phyloP scores from a whole-genome alignment of 2,888 invertebrate genomes.

The Coremacera marginata region DNA sequence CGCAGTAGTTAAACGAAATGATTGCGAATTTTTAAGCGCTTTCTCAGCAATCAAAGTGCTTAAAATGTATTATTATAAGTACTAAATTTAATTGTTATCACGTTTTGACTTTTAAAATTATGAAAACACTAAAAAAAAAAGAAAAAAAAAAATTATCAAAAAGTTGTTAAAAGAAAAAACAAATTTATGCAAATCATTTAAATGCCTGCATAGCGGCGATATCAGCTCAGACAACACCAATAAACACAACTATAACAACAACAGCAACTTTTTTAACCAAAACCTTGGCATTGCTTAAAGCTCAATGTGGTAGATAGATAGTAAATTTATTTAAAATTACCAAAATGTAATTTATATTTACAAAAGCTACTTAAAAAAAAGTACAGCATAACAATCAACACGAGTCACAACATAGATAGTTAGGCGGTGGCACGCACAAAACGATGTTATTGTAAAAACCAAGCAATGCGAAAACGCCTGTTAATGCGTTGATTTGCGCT shows the following conservation, averaged over 20 bases:
- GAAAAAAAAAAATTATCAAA: not conserved
- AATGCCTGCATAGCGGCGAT: not conserved
- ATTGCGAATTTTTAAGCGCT: too few relatives aligned
- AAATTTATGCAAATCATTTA: not conserved
- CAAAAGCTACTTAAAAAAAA: not conserved
- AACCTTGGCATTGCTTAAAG: conserved; percentile 1
- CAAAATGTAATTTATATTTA: not conserved
- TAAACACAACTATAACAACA: not conserved
- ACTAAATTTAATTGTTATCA: too few relatives aligned
- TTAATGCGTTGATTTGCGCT: not conserved
- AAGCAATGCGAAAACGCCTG: not conserved
- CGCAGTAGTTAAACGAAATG: too few relatives aligned
- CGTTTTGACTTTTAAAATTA: too few relatives aligned
- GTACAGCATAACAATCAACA: not conserved
- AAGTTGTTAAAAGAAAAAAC: not conserved
- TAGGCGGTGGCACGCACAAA: too few relatives aligned
- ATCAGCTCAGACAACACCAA: not conserved
- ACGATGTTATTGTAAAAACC: not conserved
- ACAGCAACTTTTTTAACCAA: not conserved
- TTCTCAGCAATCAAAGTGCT: not conserved
- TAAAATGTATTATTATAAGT: too few relatives aligned
- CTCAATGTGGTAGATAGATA: not conserved
- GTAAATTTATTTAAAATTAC: not conserved
- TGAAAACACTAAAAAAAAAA: not conserved
- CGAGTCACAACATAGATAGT: too few relatives aligned